Conservation (phyloP, 2,113 vertebrate species). For the Microtus ochrogaster region DNA sequence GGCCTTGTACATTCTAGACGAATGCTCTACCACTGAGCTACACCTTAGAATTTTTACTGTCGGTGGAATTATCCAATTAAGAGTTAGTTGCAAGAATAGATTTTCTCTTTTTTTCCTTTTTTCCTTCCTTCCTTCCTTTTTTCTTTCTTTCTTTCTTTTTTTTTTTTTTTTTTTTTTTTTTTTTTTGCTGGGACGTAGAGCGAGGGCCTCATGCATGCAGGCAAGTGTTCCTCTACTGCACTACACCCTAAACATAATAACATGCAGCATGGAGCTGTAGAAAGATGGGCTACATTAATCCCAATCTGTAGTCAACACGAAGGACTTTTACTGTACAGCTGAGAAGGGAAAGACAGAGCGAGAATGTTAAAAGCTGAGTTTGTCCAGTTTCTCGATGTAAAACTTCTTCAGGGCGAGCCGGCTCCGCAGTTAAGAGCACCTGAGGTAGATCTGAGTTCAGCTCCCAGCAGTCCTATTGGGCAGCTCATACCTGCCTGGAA, state of each 20-base stretch:
- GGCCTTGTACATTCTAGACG: neutral
- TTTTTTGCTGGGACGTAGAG: neutral
- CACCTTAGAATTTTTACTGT: neutral
- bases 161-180: accelerated
- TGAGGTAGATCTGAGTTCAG: too few relatives aligned
- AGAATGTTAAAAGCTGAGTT: neutral
- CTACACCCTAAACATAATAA: neutral
- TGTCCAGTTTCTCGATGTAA: neutral
- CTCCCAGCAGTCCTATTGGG: neutral
- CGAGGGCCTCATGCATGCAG: neutral
- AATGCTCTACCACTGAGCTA: neutral
- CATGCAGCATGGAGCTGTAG: neutral
- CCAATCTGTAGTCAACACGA: neutral
- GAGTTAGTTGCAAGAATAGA: neutral
- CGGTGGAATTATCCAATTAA: conserved; percentile 17
- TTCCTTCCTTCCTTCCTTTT: accelerated
- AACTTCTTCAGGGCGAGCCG: neutral
- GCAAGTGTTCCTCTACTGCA: neutral
- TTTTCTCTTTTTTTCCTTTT: neutral
- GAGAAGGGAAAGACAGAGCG: neutral
- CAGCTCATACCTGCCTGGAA: neutral
- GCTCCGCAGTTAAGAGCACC: neutral
- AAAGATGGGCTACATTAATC: neutral
- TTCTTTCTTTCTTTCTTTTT: too few relatives aligned
- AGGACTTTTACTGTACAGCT: neutral